phyloP scores from a whole-genome alignment of 2,797 vertebrate genomes.

The Chloroceryle amazona region DNA sequence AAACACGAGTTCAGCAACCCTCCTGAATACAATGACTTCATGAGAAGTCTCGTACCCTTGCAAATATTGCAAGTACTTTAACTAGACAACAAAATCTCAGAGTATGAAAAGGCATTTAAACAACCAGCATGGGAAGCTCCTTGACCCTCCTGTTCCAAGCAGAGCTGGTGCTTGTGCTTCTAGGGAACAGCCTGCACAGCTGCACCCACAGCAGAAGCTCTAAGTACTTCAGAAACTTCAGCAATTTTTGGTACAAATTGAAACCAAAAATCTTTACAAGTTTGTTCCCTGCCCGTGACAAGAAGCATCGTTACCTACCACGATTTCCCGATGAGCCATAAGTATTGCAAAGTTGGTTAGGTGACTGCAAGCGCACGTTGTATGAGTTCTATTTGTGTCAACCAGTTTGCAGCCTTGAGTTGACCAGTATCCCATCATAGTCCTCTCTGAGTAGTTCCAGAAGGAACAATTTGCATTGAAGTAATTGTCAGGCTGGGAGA shows the following conservation, averaged over 20 bases:
- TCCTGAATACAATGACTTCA: not conserved
- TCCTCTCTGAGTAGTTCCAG: constrained; percentile 99
- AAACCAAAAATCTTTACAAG: constrained; percentile 24
- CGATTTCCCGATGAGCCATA: constrained; percentile 94
- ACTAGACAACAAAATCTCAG: not conserved
- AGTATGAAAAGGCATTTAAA: not conserved
- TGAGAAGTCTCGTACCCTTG: not conserved
- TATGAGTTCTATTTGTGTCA: constrained; percentile 96
- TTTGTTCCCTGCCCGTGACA: constrained; percentile 25
- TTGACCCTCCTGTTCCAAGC: not conserved
- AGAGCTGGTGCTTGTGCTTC: not conserved
- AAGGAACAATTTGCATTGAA: constrained; percentile 99
- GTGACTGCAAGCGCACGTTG: constrained; percentile 96
- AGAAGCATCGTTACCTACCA: constrained; percentile 84
- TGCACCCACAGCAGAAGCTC: not conserved
- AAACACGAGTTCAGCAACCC: not conserved
- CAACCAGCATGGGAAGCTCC: not conserved
- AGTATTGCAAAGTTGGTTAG: constrained; percentile 99
- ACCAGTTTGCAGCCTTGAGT: constrained; percentile 98
- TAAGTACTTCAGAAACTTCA: constrained; percentile 13
- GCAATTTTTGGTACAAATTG: not conserved
- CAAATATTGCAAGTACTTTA: not conserved
- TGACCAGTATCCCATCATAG: constrained; percentile 99
- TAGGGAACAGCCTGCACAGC: not conserved
- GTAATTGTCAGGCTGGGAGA: constrained; percentile 94